Evolutionary conservation across 2,888 invertebrate species (phyloP), one percentile per base, ranked within the genome.

Genomic region (Teinopalpus imperialis): DNA sequence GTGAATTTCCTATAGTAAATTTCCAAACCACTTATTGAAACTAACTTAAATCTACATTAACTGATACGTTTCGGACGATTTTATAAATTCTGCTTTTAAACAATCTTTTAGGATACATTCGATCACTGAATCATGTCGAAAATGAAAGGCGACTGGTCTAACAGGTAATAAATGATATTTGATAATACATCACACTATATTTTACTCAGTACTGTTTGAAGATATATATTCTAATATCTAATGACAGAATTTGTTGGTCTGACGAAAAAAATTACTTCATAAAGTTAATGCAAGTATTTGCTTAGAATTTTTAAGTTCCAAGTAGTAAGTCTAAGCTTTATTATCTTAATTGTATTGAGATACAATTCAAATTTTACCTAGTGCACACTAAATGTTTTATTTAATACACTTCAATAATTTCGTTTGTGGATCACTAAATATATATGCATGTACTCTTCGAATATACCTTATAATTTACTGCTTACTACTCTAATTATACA

Each of bases 361-460:
- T 71, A 73, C 59, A 66, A 63, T 50, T 51, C 48, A 50, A 66
- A 66, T 61, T 71, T 71, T 69, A 59, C 70, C 75, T 78, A 79
- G 69, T 74, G 74, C 78, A 74, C 64, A 74, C 72, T 80, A 80
- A 69, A 59, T 63, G 93, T 79, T 74, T 93, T 52, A 86, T 89
- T 59, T 48, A 92, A 92, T 66, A 92, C 91, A 44, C 79, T 88
- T 53, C 71, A 92, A 93, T 76, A 79, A 82, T 81, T 83, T 82
- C 64, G 68, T 71, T 74, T 55, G 63, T 62, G 66, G 67, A 69
- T 66, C 49, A 64, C 60, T 70, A 68, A 61, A 61, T 54, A 60
- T 55, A 64, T 51, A 55, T 51, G 59, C 55, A 63, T 60, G 59
- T 61, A 62, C 58, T 65, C 51, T 66, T 59, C 54, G 58, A 62